phyloP scores from a whole-genome alignment of 1,140 invertebrate species.

The Helicoverpa armigera region DNA sequence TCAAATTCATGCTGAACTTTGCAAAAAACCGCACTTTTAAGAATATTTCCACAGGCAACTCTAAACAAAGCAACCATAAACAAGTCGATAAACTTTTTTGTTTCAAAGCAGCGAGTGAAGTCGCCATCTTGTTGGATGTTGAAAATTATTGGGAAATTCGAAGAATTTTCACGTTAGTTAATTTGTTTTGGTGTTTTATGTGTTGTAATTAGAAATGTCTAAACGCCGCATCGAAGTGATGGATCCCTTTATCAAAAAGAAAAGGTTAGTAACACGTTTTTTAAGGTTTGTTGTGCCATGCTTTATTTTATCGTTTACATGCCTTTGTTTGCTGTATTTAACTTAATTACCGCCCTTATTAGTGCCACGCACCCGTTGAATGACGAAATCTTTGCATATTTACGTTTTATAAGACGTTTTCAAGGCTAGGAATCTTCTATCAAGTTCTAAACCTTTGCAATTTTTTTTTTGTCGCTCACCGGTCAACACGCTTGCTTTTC shows the following conservation, averaged over 20 bases:
- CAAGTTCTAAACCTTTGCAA: background rate
- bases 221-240: conserved; percentile 94
- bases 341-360: background rate
- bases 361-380: background rate
- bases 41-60: background rate
- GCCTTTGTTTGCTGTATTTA: conserved; percentile 50
- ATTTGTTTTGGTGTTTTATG: conserved; percentile 64
- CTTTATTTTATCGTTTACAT: conserved; percentile 51
- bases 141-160: conserved; percentile 62
- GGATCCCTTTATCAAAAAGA: conserved; percentile 93
- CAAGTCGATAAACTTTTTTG: conserved; percentile 34
- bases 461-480: background rate
- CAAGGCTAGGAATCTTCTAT: background rate
- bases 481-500: background rate
- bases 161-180: conserved; percentile 61
- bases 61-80: conserved; percentile 11
- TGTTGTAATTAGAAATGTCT: conserved; percentile 88
- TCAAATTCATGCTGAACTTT: no score
- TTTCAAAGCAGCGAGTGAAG: conserved; percentile 41
- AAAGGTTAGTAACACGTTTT: conserved; percentile 87
- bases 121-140: conserved; percentile 79
- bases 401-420: background rate
- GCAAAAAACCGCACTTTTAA: background rate
- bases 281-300: conserved; percentile 59
- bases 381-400: background rate